Base-by-base conservation (phyloP, 2,888 invertebrate genomes). In the Agonopterix arenella region DNA sequence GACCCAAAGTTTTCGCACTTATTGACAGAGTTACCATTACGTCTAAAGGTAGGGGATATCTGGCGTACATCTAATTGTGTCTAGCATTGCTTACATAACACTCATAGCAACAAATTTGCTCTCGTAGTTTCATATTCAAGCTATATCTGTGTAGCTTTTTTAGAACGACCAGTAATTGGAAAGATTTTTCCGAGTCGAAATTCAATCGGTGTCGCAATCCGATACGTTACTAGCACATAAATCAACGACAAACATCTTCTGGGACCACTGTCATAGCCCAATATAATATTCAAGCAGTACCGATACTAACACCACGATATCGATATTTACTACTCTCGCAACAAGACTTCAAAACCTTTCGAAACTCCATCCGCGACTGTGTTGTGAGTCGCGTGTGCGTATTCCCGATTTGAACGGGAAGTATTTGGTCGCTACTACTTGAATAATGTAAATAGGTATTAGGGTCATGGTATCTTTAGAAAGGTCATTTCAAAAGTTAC, bases 131-230 rank as follows among this genome's bases (percentile, higher is more conserved):
- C 28, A 28, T 28, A 28, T 28, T 28, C 28, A 28, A 28, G 28
- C 28, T 28, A 28, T 28, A 28, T 28, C 28, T 28, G 28, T 40
- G 40, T 49, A 51, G 38, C 8, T 43, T 11, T 43, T 38, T 46
- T 16, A 16, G 16, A 38, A 8, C 38, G 58, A 58, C 48, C 59
- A 61, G 66, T 76, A 72, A 76, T 76, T 73, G 71, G 67, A 60
- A 57, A 54, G 56, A 54, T 62, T 56, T 52, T 51, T 52, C 53
- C 52, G 58, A 64, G 68, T 74, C 60, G 67, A 71, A 70, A 71
- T 73, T 70, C 62, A 59, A 76, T 70, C 68, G 64, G 64, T 58
- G 60, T 66, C 60, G 69, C 58, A 66, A 78, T 62, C 59, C 57
- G 70, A 81, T 58, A 66, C 68, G 9, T 59, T 57, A 45, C 52